Conservation (phyloP, 2,797 vertebrate genomes). For the Gymnopithys bicolor region DNA sequence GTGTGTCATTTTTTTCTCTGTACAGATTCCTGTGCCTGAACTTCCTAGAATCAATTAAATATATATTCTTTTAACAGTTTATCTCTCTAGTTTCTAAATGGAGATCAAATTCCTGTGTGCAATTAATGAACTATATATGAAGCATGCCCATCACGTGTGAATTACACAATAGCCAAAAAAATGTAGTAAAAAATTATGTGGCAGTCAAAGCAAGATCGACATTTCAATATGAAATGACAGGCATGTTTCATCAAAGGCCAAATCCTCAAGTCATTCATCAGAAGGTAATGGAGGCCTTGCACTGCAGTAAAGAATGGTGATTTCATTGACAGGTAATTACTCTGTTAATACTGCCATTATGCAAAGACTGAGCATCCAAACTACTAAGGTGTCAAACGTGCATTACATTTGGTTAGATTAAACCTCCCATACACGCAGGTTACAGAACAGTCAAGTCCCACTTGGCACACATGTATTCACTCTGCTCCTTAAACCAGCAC, state of each 20-base stretch:
- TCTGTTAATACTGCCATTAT: background rate
- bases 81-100: background rate
- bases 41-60: background rate
- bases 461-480: background rate
- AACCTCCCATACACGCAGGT: background rate
- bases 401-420: background rate
- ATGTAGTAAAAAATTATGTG: background rate
- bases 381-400: background rate
- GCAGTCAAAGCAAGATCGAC: background rate
- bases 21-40: background rate
- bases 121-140: background rate
- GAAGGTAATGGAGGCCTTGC: background rate
- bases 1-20: background rate
- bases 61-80: background rate
- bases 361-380: background rate
- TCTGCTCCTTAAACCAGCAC: background rate
- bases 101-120: background rate
- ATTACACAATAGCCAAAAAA: background rate
- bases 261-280: background rate
- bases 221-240: background rate
- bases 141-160: background rate
- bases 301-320: background rate
- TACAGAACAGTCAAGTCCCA: background rate
- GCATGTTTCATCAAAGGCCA: slow-evolving; percentile 9
- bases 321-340: background rate